Percentiles rank a stretch among this genome's conserved stretches.
These are phyloP conservation scores for Rotaria socialis DNA, from an alignment of 2,888 invertebrate genomes.

Conservation along the genomic window DNA sequence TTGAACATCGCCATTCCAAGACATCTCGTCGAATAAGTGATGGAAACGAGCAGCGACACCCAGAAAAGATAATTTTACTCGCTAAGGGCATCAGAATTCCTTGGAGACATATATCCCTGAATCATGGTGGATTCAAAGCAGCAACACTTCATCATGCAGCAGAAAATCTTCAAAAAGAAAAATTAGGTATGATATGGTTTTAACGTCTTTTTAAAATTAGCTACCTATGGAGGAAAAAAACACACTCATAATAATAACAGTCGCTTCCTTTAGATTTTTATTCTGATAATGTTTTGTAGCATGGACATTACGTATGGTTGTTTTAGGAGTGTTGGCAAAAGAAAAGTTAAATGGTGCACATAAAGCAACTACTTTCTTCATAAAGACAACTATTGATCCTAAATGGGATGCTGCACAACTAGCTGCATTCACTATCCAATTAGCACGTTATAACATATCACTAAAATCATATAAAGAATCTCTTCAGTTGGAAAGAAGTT, in stretches of 20 bases:
- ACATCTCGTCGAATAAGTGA: not conserved
- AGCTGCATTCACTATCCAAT: not conserved
- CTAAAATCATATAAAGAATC: not conserved
- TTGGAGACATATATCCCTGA: not conserved
- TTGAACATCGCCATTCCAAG: not conserved
- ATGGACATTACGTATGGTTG: too few species aligned
- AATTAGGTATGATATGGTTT: not conserved
- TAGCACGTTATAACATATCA: not conserved
- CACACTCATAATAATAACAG: not conserved
- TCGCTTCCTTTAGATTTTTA: too few species aligned
- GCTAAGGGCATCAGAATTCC: not conserved
- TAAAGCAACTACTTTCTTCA: not conserved
- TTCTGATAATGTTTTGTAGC: too few species aligned
- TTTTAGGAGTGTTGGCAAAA: not conserved
- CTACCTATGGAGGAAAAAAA: not conserved
- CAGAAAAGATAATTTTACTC: slow-evolving; percentile 5
- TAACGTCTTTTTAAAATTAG: not conserved
- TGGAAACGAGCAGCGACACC: not conserved
- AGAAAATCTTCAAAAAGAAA: not conserved
- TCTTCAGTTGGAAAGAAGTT: not conserved
- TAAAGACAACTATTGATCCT: not conserved
- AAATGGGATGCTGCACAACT: not conserved
- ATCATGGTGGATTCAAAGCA: slow-evolving; percentile 3
- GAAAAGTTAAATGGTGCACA: not conserved
- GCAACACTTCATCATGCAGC: not conserved